phyloP scores from a whole-genome alignment of 2,113 vertebrate genomes.

The Bufo bufo region DNA sequence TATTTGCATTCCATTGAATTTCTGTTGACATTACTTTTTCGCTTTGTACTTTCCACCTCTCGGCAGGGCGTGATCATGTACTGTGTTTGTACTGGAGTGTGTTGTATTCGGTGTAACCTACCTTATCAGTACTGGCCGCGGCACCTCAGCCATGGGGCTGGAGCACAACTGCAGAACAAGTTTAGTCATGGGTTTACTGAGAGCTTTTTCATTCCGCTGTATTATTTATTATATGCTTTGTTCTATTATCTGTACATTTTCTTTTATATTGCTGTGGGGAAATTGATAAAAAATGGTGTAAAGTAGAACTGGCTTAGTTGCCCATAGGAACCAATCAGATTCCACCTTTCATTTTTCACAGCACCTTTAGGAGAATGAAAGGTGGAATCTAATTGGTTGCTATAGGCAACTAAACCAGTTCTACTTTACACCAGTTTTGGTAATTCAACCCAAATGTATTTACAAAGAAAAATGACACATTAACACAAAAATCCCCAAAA shows the following conservation, averaged over 20 bases:
- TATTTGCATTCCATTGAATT: background rate
- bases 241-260: background rate
- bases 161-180: background rate
- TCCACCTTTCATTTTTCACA: no score
- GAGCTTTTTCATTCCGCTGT: background rate
- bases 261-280: no score
- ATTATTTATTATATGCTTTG: background rate
- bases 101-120: background rate
- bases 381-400: no score
- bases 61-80: background rate
- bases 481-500: no score
- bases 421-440: no score
- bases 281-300: no score
- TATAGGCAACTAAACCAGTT: no score
- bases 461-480: no score
- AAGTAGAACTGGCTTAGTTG: no score
- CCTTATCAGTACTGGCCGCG: background rate
- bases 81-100: constrained; percentile 14
- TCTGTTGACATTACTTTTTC: background rate
- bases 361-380: no score
- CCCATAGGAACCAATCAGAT: no score
- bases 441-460: no score
- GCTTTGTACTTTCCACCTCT: background rate
- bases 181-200: background rate
- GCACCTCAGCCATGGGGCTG: background rate